A percentile compares a stretch with the other conserved stretches of the same genome.
These are phyloP conservation scores for Rhaphigaster nebulosa DNA, from an alignment of 2,888 invertebrate species.

Conservation along the genomic window DNA sequence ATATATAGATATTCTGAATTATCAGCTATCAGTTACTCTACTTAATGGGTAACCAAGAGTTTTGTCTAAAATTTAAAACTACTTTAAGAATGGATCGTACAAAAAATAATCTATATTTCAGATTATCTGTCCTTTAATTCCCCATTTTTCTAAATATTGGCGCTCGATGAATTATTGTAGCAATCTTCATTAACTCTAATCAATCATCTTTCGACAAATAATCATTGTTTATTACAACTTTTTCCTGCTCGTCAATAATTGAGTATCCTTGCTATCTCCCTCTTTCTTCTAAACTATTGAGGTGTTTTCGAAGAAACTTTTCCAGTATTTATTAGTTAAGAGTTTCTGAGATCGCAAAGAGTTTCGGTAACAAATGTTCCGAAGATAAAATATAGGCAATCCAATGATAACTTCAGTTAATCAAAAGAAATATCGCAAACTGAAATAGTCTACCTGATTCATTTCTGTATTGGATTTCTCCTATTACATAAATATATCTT, in stretches of 20 bases:
- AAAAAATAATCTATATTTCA: too few relatives aligned
- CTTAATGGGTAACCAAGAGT: too few relatives aligned
- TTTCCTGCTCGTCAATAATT: not conserved
- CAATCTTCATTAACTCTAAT: not conserved
- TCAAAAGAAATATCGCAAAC: not conserved
- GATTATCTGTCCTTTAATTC: too few relatives aligned
- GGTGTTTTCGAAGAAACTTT: slow-evolving; percentile 16
- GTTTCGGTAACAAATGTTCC: not conserved
- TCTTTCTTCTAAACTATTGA: not conserved
- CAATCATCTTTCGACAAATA: not conserved
- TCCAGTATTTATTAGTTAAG: not conserved
- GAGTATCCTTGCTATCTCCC: not conserved
- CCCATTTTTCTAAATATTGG: too few relatives aligned
- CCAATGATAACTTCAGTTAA: not conserved
- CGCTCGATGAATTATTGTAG: too few relatives aligned
- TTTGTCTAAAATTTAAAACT: too few relatives aligned
- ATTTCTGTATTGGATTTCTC: too few relatives aligned
- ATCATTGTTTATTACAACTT: not conserved
- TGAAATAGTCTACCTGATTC: not conserved
- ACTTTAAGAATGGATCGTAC: too few relatives aligned
- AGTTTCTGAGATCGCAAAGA: not conserved
- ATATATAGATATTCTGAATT: too few relatives aligned
- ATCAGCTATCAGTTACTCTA: too few relatives aligned
- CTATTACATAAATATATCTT: not conserved
- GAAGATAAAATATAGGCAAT: not conserved